Percentiles rank a stretch among this genome's conserved stretches.
Evolutionary conservation across 2,113 vertebrate species (phyloP).

Genomic region (Porphyrio hochstetteri): DNA sequence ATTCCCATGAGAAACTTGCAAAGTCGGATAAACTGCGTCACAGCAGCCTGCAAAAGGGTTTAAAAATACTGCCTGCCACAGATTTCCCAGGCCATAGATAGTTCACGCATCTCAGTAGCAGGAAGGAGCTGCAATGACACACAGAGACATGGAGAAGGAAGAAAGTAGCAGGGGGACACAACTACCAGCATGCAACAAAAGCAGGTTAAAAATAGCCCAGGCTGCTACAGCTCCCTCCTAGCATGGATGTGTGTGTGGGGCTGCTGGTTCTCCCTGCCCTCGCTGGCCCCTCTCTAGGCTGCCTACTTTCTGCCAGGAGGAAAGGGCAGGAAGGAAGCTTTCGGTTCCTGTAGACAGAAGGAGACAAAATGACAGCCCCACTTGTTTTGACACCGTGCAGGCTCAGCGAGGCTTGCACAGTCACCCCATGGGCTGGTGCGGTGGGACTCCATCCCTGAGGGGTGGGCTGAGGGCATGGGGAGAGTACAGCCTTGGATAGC

Average conservation of each 20-base stretch:
- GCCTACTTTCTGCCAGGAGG: constrained; percentile 73
- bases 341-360: constrained; percentile 78
- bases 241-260: background rate
- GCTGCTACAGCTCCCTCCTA: constrained; percentile 8
- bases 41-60: constrained; percentile 57
- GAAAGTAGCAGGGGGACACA: background rate
- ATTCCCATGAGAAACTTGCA: constrained; percentile 86
- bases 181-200: background rate
- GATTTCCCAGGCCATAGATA: constrained; percentile 83
- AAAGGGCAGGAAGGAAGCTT: constrained; percentile 77
- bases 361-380: constrained; percentile 75
- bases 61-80: constrained; percentile 73
- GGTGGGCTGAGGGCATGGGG: background rate
- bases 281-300: constrained; percentile 39
- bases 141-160: constrained; percentile 24
- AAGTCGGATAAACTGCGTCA: constrained; percentile 61
- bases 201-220: constrained; percentile 73
- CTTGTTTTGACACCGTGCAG: constrained; percentile 34
- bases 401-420: background rate
- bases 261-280: background rate
- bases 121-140: constrained; percentile 67
- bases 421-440: background rate
- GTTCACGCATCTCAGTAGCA: constrained; percentile 56
- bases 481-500: background rate
- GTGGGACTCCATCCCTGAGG: background rate